These are phyloP conservation scores for Erethizon dorsatum DNA, from an alignment of 2,797 vertebrate genomes.

Conservation along the genomic window DNA sequence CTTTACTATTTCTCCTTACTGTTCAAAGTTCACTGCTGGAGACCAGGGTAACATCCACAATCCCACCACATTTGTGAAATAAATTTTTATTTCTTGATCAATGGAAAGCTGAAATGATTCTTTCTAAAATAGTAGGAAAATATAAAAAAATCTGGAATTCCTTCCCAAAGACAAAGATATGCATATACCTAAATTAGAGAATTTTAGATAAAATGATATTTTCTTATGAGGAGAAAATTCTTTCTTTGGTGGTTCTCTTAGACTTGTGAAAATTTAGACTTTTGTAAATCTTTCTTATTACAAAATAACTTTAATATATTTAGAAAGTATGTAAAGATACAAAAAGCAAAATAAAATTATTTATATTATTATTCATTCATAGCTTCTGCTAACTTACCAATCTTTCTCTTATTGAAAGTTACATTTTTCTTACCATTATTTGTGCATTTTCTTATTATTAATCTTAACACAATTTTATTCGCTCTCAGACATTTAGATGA, in stretches of 20 bases:
- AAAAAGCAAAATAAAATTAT: neutral
- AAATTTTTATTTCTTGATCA: neutral
- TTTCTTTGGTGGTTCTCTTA: neutral
- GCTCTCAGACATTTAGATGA: neutral
- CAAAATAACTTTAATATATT: neutral
- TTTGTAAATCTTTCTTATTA: neutral
- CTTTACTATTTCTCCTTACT: neutral
- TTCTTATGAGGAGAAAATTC: neutral
- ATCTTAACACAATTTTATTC: conserved; percentile 35
- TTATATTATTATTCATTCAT: neutral
- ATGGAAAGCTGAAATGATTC: neutral
- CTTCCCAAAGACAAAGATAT: neutral
- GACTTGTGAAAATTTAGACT: neutral
- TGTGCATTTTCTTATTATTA: neutral
- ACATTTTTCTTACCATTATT: neutral
- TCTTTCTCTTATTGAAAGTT: neutral
- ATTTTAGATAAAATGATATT: neutral
- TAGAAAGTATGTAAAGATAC: conserved; percentile 1
- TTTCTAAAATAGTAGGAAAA: neutral
- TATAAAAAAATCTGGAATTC: neutral
- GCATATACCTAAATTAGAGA: neutral
- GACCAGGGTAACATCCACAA: neutral
- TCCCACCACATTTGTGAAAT: neutral
- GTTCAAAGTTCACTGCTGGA: neutral
- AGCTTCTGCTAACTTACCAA: neutral